A percentile compares a stretch with the other conserved stretches of the same genome.
Evolutionary conservation across 2,113 vertebrate genomes (phyloP).

Genomic region (Apeltes quadracus): DNA sequence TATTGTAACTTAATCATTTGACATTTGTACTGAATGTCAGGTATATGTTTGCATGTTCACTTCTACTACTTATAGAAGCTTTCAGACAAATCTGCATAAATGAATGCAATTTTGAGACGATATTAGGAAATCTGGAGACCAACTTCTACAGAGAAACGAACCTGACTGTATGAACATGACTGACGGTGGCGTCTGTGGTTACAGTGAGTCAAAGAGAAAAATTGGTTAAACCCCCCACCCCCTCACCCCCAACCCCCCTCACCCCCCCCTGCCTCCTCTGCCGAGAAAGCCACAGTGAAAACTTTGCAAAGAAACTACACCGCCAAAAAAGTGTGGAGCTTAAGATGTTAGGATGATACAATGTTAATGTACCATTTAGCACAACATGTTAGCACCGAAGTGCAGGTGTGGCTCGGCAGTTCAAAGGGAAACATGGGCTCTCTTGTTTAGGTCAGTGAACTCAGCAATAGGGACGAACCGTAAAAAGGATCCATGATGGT

Average conservation of each 20-base stretch:
- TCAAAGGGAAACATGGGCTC: neutral
- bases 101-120: neutral
- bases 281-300: conserved; percentile 26
- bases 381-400: neutral
- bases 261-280: too few species aligned
- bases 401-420: neutral
- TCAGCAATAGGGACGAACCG: neutral
- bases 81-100: neutral
- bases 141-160: conserved; percentile 26
- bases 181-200: conserved; percentile 47
- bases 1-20: neutral
- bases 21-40: neutral
- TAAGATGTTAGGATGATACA: neutral
- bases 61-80: neutral
- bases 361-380: neutral
- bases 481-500: neutral
- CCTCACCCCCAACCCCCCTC: too few species aligned
- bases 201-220: conserved; percentile 70
- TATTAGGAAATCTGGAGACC: conserved; percentile 39
- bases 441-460: neutral
- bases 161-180: conserved; percentile 34
- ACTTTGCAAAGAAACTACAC: neutral
- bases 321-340: neutral
- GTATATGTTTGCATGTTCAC: neutral
- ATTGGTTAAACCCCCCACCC: neutral